Evolutionary conservation across 1,140 invertebrate species (phyloP), one percentile per base, ranked within the genome.

Genomic region (fruit fly (Drosophila melanogaster)): DNA sequence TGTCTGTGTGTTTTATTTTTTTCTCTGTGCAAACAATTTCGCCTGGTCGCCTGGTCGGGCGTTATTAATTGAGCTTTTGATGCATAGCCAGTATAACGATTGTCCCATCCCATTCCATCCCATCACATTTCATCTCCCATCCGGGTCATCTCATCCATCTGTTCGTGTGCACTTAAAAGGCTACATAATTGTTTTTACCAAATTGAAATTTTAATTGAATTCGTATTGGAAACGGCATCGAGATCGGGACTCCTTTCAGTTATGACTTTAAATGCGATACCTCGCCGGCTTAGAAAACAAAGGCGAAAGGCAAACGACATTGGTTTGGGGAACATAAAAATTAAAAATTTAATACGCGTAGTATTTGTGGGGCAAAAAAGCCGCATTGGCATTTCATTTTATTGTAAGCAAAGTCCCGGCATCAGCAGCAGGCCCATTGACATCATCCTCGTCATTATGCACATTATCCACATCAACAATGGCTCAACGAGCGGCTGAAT

Each of bases 51-150:
- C 72, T 77, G 77, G 67, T 85, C 81, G 81, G 78, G 81, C 77
- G 67, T 86, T 85, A 85, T 85, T 85, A 85, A 85, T 85, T 81
- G 73, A 81, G 81, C 73, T 81, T 85, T 81, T 85, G 81, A 77
- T 86, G 77, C 81, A 85, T 66, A 50, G 77, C 33, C 46, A 35
- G 49, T 59, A 57, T 79, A 61, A 67, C 79, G 61, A 81, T 81
- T 78, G 79, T 81, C 44, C 49, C 64, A 44, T 46, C 59, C 59
- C 47, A 19, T 81, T 41, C 49, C 64, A 44, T 46, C 59, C 59
- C 47, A 19, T 19, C 59, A 56, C 47, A 61, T 61, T 66, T 55
- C 41, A 54, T 53, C 51, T 49, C 24, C 33, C 51, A 37, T 50
- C 40, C 40, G 33, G 43, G 15, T 44, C 61, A 54, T 35, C 47